A percentile compares a stretch with the other conserved stretches of the same genome.
These are phyloP conservation scores for Sander lucioperca DNA, from an alignment of 2,113 vertebrate species.

Conservation along the genomic window DNA sequence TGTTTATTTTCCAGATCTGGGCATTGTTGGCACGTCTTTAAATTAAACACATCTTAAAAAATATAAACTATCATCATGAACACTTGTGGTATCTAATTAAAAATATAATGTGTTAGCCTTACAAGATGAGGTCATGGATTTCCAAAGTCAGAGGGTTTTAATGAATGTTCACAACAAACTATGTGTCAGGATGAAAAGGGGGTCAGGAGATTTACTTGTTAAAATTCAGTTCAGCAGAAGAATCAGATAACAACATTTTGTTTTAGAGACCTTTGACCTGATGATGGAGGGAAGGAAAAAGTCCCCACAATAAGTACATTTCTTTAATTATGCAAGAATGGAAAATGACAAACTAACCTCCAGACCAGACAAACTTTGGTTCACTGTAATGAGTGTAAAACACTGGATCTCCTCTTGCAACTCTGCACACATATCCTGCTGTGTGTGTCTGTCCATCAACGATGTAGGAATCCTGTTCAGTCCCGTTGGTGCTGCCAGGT, in stretches of 20 bases:
- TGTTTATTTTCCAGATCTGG: too few relatives aligned
- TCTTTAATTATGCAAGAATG: background rate
- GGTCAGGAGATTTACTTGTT: too few relatives aligned
- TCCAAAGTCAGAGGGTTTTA: too few relatives aligned
- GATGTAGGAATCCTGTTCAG: slow-evolving; percentile 40
- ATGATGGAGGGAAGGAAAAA: background rate
- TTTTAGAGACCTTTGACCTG: background rate
- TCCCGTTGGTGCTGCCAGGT: slow-evolving; percentile 29
- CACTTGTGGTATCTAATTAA: too few relatives aligned
- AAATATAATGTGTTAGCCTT: too few relatives aligned
- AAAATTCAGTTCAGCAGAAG: background rate
- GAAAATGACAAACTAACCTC: slow-evolving; percentile 37
- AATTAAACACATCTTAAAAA: too few relatives aligned
- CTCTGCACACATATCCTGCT: slow-evolving; percentile 60
- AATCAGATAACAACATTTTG: too few relatives aligned
- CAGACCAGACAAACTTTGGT: slow-evolving; percentile 47
- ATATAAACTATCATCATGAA: too few relatives aligned
- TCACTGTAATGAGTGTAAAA: slow-evolving; percentile 17
- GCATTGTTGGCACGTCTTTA: too few relatives aligned
- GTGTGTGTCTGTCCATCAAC: slow-evolving; percentile 48
- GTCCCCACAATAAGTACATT: background rate
- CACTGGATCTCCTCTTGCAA: slow-evolving; percentile 51
- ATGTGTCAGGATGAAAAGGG: too few relatives aligned
- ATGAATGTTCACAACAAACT: too few relatives aligned
- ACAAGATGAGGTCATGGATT: too few relatives aligned